These are phyloP conservation scores for Heliothis subflexa DNA, from an alignment of 1,140 invertebrate species.

Conservation along the genomic window DNA sequence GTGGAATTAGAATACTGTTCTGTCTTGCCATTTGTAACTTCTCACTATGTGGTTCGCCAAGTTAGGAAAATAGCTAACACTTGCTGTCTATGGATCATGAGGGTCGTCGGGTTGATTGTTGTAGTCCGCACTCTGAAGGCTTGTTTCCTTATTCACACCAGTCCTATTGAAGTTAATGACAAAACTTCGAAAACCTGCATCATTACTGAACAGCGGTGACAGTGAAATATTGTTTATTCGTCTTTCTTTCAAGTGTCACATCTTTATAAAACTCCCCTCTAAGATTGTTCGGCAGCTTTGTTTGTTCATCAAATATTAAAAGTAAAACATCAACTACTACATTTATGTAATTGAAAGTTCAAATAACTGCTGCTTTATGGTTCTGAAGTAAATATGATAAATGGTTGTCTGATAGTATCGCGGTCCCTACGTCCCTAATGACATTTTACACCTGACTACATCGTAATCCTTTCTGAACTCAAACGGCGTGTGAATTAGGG, in stretches of 20 bases:
- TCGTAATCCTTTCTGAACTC: conserved; percentile 37
- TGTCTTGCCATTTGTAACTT: too few species aligned
- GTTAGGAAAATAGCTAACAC: too few species aligned
- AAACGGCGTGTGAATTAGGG: neutral
- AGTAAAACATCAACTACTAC: conserved; percentile 6
- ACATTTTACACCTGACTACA: conserved; percentile 29
- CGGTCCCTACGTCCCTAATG: conserved; percentile 24
- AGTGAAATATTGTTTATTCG: conserved; percentile 23
- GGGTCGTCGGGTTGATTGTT: neutral
- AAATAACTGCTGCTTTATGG: neutral
- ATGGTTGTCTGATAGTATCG: conserved; percentile 23
- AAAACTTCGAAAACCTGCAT: neutral
- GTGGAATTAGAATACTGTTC: too few species aligned
- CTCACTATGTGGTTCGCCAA: too few species aligned
- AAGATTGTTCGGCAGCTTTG: neutral
- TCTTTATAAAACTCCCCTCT: neutral
- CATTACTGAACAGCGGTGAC: conserved; percentile 9
- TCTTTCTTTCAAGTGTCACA: conserved; percentile 9
- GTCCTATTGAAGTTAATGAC: neutral
- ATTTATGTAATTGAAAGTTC: conserved; percentile 24
- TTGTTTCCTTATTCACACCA: too few species aligned
- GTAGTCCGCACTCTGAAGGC: neutral
- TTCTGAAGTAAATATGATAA: conserved; percentile 37
- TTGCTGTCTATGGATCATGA: neutral
- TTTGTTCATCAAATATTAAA: conserved; percentile 23